Conservation (phyloP, 2,113 vertebrate species). For the Deroptyus accipitrinus region DNA sequence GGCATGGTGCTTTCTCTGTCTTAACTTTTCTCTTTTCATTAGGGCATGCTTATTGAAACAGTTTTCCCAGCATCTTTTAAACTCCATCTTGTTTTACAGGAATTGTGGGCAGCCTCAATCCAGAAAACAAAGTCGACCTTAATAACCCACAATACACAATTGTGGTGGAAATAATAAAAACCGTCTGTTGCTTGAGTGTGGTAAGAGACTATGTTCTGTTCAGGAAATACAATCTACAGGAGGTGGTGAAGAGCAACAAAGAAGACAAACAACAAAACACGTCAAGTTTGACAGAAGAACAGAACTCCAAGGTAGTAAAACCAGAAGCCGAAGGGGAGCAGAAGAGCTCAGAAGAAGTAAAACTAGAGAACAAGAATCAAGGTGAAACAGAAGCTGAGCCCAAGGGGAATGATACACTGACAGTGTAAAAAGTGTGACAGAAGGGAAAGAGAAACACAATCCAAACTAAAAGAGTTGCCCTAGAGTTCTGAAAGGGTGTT, state of each 20-base stretch:
- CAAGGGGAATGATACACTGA: background rate
- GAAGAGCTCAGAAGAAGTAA: background rate
- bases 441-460: background rate
- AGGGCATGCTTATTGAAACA: background rate
- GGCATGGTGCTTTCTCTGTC: background rate
- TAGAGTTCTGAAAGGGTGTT: background rate
- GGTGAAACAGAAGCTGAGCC: conserved; percentile 4
- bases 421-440: background rate
- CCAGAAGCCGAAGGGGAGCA: background rate
- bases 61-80: background rate
- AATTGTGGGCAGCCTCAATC: conserved; percentile 88
- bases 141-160: conserved; percentile 89
- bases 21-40: background rate
- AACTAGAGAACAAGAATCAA: conserved; percentile 34
- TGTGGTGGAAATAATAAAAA: conserved; percentile 95
- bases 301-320: background rate
- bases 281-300: background rate
- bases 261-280: conserved; percentile 24
- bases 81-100: conserved; percentile 72
- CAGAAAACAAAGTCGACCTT: conserved; percentile 93
- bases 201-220: conserved; percentile 89
- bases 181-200: conserved; percentile 91
- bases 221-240: conserved; percentile 94
- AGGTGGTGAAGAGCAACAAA: conserved; percentile 83
- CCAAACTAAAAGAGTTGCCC: background rate